Base-by-base conservation (phyloP, 92 coral and sea anemone genomes). In the Scolanthus callimorphus region DNA sequence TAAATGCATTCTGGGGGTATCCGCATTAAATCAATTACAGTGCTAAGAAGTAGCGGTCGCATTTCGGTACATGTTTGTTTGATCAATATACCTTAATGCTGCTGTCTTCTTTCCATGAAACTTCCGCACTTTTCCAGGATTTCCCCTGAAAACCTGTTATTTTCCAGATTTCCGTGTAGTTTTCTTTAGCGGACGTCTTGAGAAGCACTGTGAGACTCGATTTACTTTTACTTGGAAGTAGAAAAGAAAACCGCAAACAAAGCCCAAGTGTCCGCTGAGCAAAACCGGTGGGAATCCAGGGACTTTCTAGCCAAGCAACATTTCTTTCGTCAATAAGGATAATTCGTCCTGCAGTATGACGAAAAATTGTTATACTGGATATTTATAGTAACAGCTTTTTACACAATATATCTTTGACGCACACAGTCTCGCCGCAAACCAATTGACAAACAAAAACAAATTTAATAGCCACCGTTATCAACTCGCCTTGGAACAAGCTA, bases 91-190 rank as follows among this genome's bases (percentile, higher is more conserved):
- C 95, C 95, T 70, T 76, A 34, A 86, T 65, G 12, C 62, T 57
- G 9, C 55, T 70, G 25, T 53, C 25, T 25, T 68, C 26, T 12
- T 29, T 62, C 61, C 82, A 76, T 3, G 63, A 43, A 39, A 86
- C 79, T 64, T 82, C 74, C 2, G 74, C 95, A 28, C 30, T 57
- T 29, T 44, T 67, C 95, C 95, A 86, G 1, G 22, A 38, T 3
- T 46, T 28, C n/a, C 95, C 89, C 29, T 86, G 95, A 62, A 58
- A 67, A 19, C 89, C 85, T 22, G 23, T 31, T 17, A 86, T 49
- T 48, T 56, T 44, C 95, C 95, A 86, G 15, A 77, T 29, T 26
- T 43, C 60, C 12, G 78, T 41, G 21, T 31, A 62, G 49, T 69
- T 75, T 3, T 54, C 47, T 39, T 44, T 27, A 3, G 52, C 43